Base-by-base conservation (phyloP, 2,113 vertebrate genomes). In the Carassius gibelio region DNA sequence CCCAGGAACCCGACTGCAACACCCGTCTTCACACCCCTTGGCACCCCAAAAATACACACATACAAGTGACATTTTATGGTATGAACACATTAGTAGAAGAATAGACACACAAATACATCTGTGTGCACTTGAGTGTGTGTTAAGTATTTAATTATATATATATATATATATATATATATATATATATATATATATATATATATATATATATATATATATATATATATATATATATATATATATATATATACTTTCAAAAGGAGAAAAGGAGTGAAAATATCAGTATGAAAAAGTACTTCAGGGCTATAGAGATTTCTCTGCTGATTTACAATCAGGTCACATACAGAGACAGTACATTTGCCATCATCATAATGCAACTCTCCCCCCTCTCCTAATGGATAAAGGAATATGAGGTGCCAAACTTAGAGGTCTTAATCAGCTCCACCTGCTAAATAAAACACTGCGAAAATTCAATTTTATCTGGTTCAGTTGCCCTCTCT, bases 311-410 rank as follows among this genome's bases (percentile, higher is more conserved):
- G 92, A 92, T 90, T 92, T 91, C 91, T 90, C 88, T 88, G 90
- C 93, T 94, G 93, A 94, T 94, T 94, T 93, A 93, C 93, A 94
- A 94, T 94, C 93, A 94, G 93, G 93, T 94, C 94, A 94, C 92
- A 94, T 83, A 85, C 82, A 84, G 92, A 92, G 92, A 94, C 42
- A 92, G 90, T 92, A 93, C 93, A 94, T 92, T 93, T 93, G 93
- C 93, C 93, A 95, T 93, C 92, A 92, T 91, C 72, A 75, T 42
- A 75, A 75, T 6, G 87, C 76, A 91, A 89, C 93, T 7, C 38
- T 82, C 88, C 72, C 69, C 68, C 88, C 75, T 64, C 57, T 87
- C 36, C 89, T 83, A 34, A 90, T 87, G 90, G 38, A 42, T 42
- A 42, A 42, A 50, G 91, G 88, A 91, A 91, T 90, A 91, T 91